A percentile compares a stretch with the other conserved stretches of the same genome.
Evolutionary conservation across 1,140 invertebrate species (phyloP).

Genomic region (Eumeta japonica): DNA sequence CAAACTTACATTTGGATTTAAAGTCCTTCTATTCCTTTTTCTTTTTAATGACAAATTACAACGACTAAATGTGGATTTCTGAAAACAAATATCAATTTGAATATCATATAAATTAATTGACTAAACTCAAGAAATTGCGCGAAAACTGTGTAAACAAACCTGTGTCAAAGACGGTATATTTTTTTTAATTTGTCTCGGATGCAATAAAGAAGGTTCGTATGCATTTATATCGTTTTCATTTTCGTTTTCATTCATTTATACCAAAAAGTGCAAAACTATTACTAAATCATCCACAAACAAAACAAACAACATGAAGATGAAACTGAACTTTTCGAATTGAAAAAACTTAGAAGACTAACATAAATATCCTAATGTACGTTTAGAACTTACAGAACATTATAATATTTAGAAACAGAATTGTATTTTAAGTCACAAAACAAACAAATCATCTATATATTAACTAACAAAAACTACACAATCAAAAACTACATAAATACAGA

Average conservation of each 20-base stretch:
- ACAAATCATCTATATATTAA: too few species aligned
- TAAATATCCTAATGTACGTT: too few species aligned
- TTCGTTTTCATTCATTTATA: constrained; percentile 23
- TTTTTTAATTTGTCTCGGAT: constrained; percentile 27
- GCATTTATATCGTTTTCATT: constrained; percentile 22
- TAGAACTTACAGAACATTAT: too few species aligned
- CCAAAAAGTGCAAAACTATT: too few species aligned
- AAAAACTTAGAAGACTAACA: too few species aligned
- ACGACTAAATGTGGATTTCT: constrained; percentile 20
- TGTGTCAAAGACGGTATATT: constrained; percentile 14
- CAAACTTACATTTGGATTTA: not conserved
- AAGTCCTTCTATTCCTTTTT: constrained; percentile 8
- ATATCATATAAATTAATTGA: constrained; percentile 1
- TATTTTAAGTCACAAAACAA: too few species aligned
- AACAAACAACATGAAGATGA: too few species aligned
- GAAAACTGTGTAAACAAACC: constrained; percentile 23
- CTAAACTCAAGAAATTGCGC: constrained; percentile 1
- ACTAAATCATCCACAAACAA: too few species aligned
- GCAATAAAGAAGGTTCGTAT: constrained; percentile 32
- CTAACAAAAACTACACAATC: too few species aligned
- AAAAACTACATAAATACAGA: too few species aligned
- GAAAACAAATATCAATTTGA: constrained; percentile 9
- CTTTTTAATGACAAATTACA: constrained; percentile 24
- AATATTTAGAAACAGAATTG: too few species aligned
- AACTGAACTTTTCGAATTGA: too few species aligned